phyloP scores from a whole-genome alignment of 2,888 invertebrate species.

The Gibbula magus region DNA sequence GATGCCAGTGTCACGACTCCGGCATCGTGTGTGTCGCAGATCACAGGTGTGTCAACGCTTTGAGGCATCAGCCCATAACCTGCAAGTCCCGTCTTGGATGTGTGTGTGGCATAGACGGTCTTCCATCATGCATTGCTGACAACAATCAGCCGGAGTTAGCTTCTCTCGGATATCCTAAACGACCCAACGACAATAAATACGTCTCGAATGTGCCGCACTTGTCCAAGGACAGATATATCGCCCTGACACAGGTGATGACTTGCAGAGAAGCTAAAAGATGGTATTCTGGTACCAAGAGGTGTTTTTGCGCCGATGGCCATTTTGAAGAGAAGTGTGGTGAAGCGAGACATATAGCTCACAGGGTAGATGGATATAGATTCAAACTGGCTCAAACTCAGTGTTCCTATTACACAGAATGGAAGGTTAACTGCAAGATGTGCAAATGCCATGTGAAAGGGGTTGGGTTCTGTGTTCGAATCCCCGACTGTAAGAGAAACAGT shows the following conservation, averaged over 20 bases:
- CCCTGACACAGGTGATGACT: neutral
- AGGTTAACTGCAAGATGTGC: slow-evolving; percentile 19
- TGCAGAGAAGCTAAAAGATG: slow-evolving; percentile 30
- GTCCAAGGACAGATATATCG: neutral
- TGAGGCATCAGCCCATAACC: slow-evolving; percentile 25
- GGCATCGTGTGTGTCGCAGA: slow-evolving; percentile 37
- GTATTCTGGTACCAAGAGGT: slow-evolving; percentile 41
- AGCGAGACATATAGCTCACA: slow-evolving; percentile 35
- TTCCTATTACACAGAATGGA: neutral
- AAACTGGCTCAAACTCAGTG: slow-evolving; percentile 18
- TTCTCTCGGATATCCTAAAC: neutral
- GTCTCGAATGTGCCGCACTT: neutral
- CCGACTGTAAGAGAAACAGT: slow-evolving; percentile 6
- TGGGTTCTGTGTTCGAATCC: slow-evolving; percentile 22
- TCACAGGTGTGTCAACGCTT: slow-evolving; percentile 24
- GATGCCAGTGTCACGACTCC: slow-evolving; percentile 32
- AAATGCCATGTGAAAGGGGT: slow-evolving; percentile 12
- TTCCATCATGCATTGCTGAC: slow-evolving; percentile 42
- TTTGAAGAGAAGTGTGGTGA: slow-evolving; percentile 40
- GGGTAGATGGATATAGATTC: slow-evolving; percentile 37
- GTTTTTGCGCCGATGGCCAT: slow-evolving; percentile 32
- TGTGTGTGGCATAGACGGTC: slow-evolving; percentile 42
- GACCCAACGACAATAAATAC: neutral
- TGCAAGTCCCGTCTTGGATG: slow-evolving; percentile 26
- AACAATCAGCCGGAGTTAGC: slow-evolving; percentile 28